Conservation (phyloP, 92 coral and sea anemone genomes). For the Epizoanthus scotinus region DNA sequence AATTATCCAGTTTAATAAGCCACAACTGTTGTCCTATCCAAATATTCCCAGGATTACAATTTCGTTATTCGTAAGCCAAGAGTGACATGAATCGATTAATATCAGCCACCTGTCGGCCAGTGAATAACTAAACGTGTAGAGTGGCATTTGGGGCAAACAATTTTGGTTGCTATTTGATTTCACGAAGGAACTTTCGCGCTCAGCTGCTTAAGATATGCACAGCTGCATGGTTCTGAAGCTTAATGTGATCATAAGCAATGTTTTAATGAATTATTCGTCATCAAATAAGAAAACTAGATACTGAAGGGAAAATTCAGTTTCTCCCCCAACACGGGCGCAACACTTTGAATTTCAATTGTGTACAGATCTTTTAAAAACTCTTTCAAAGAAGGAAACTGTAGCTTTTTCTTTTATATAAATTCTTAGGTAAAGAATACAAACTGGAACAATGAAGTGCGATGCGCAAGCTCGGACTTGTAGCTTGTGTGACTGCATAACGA, state of each 20-base stretch:
- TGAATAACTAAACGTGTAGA: slow-evolving; percentile 49
- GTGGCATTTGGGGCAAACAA: slow-evolving; percentile 65
- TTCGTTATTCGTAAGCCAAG: slow-evolving; percentile 35
- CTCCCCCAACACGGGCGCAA: slow-evolving; percentile 3
- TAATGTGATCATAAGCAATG: slow-evolving; percentile 79
- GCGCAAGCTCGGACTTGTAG: neutral
- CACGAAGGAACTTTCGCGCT: slow-evolving; percentile 53
- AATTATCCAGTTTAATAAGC: slow-evolving; percentile 60
- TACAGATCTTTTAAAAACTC: slow-evolving; percentile 9
- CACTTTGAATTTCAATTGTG: slow-evolving; percentile 20
- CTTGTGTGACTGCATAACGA: neutral
- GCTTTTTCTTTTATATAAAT: slow-evolving; percentile 24
- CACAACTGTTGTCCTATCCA: slow-evolving; percentile 61
- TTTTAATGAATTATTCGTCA: slow-evolving; percentile 74
- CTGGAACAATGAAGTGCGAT: neutral
- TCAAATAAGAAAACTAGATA: slow-evolving; percentile 67
- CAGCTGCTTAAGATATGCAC: slow-evolving; percentile 78
- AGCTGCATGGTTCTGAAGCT: slow-evolving; percentile 68
- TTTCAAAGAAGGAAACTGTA: slow-evolving; percentile 18
- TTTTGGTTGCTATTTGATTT: slow-evolving; percentile 82
- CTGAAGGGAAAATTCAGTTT: slow-evolving; percentile 39
- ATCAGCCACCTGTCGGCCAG: slow-evolving; percentile 39
- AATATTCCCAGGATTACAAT: slow-evolving; percentile 68
- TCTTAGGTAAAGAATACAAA: neutral
- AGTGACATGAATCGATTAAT: slow-evolving; percentile 47